Evolutionary conservation across 2,113 vertebrate species (phyloP).

Genomic region (Tichodroma muraria): DNA sequence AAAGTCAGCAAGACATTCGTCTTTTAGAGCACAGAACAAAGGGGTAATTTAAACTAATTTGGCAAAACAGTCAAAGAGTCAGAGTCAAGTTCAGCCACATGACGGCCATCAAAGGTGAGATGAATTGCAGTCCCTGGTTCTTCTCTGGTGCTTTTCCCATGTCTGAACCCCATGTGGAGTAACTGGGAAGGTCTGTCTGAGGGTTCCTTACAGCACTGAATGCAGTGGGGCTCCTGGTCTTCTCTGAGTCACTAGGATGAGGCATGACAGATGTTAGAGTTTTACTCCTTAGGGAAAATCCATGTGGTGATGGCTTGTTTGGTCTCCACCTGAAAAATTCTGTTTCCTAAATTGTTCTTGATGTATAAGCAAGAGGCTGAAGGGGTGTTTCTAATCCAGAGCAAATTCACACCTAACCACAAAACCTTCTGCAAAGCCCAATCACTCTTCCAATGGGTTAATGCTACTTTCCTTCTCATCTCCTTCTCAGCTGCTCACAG

Average conservation of each 20-base stretch:
- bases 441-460: neutral
- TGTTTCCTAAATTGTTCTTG: neutral
- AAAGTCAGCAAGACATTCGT: neutral
- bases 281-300: neutral
- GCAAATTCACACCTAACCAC: neutral
- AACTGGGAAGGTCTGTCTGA: neutral
- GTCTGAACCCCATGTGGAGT: neutral
- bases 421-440: neutral
- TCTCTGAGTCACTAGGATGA: neutral
- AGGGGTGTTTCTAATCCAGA: neutral
- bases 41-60: neutral
- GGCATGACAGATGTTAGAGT: neutral
- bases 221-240: neutral
- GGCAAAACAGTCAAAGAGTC: neutral
- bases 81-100: neutral
- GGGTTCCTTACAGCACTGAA: accelerated
- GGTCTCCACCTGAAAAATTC: neutral
- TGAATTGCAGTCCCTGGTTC: neutral
- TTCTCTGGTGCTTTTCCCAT: neutral
- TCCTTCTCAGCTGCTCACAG: neutral
- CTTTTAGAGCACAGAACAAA: neutral
- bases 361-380: neutral
- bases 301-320: neutral
- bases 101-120: neutral
- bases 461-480: neutral